Evolutionary conservation across 2,888 invertebrate species (phyloP).

Genomic region (Perithous albicinctus): DNA sequence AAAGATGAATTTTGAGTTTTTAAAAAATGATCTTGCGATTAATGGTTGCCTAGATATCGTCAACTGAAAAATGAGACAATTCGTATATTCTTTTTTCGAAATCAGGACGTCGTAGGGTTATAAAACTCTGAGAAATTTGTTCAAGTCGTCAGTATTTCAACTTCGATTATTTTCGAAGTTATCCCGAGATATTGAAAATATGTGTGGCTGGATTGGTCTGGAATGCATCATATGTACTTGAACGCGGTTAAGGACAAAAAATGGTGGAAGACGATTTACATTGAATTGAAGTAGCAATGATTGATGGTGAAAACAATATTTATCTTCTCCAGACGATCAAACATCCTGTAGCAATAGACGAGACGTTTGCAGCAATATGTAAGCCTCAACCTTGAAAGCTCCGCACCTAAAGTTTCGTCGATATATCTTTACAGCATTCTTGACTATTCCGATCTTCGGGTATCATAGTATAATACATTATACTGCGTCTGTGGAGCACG

Average conservation of each 20-base stretch:
- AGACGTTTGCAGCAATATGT: conserved; percentile 18
- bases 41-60: too few relatives aligned
- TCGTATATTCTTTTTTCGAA: too few relatives aligned
- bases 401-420: conserved; percentile 57
- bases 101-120: too few relatives aligned
- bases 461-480: conserved; percentile 11
- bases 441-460: conserved; percentile 22
- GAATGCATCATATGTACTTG: too few relatives aligned
- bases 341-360: conserved; percentile 3
- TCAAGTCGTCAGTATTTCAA: too few relatives aligned
- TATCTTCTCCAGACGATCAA: conserved; percentile 18
- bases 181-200: too few relatives aligned
- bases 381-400: conserved; percentile 51
- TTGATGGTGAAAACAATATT: neutral
- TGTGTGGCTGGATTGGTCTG: too few relatives aligned
- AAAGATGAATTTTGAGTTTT: too few relatives aligned
- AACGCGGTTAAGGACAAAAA: neutral
- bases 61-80: too few relatives aligned
- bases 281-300: neutral
- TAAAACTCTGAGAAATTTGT: too few relatives aligned
- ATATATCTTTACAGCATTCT: conserved; percentile 19
- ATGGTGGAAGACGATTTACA: neutral
- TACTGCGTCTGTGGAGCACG: conserved; percentile 54
- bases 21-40: too few relatives aligned
- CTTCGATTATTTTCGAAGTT: too few relatives aligned